Evolutionary conservation across 2,113 vertebrate species (phyloP).

Genomic region (Fulmarus glacialis): DNA sequence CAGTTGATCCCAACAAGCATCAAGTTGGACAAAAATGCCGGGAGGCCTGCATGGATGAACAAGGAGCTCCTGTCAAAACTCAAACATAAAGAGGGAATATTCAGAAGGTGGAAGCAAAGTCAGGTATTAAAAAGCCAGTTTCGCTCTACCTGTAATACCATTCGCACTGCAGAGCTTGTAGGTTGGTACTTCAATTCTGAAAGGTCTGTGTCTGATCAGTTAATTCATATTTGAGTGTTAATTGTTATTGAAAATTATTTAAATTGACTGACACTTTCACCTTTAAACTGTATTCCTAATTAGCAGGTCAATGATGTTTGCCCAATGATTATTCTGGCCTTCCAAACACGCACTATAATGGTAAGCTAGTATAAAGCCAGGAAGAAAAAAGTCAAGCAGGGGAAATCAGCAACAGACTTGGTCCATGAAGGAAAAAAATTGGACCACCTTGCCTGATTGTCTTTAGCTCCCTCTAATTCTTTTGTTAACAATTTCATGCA

Average conservation of each 20-base stretch:
- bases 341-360: not conserved
- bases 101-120: not conserved
- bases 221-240: not conserved
- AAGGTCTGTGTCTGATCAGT: not conserved
- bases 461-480: not conserved
- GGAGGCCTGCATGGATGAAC: not conserved
- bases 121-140: not conserved
- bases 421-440: not conserved
- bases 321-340: not conserved
- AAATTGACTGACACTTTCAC: not conserved
- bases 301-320: not conserved
- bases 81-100: not conserved
- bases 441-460: not conserved
- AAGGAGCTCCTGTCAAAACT: not conserved
- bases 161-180: not conserved
- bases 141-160: not conserved
- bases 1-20: not conserved
- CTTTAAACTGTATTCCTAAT: not conserved
- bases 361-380: not conserved
- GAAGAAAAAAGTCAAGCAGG: not conserved
- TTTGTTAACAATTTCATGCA: constrained; percentile 5
- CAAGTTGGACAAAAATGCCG: not conserved
- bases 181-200: not conserved
- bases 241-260: not conserved
- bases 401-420: constrained; percentile 10